Conservation (phyloP, 2,888 invertebrate species). For the Macrosiphum euphorbiae region DNA sequence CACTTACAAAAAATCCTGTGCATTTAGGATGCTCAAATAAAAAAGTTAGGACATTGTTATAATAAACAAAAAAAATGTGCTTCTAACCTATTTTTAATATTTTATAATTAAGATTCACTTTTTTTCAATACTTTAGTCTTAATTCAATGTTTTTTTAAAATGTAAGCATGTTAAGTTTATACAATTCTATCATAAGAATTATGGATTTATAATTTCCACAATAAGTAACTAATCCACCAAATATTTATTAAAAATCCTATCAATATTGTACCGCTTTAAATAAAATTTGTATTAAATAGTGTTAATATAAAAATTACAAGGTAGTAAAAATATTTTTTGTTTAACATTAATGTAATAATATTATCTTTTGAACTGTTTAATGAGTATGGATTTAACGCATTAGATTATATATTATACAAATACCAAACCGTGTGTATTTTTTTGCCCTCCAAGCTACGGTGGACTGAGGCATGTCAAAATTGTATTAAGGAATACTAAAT, state of each 20-base stretch:
- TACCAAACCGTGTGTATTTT: not conserved
- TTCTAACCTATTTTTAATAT: not conserved
- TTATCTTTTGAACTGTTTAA: not conserved
- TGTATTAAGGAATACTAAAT: not conserved
- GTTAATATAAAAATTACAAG: not conserved
- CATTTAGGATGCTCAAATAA: not conserved
- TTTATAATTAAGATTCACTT: not conserved
- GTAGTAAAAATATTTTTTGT: not conserved
- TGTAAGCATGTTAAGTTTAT: not conserved
- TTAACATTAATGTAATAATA: not conserved
- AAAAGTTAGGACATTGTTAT: not conserved
- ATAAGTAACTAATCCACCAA: not conserved
- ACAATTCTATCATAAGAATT: not conserved
- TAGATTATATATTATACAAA: not conserved
- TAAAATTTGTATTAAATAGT: not conserved
- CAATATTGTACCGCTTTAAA: not conserved
- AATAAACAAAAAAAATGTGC: not conserved
- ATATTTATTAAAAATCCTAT: not conserved
- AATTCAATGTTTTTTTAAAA: not conserved
- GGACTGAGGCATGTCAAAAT: not conserved
- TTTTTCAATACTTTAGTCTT: not conserved
- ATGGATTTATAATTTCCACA: not conserved
- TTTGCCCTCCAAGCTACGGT: not conserved
- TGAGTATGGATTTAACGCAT: not conserved
- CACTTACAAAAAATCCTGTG: not conserved